Base-by-base conservation (phyloP, 2,797 vertebrate species). In the Capromys pilorides region DNA sequence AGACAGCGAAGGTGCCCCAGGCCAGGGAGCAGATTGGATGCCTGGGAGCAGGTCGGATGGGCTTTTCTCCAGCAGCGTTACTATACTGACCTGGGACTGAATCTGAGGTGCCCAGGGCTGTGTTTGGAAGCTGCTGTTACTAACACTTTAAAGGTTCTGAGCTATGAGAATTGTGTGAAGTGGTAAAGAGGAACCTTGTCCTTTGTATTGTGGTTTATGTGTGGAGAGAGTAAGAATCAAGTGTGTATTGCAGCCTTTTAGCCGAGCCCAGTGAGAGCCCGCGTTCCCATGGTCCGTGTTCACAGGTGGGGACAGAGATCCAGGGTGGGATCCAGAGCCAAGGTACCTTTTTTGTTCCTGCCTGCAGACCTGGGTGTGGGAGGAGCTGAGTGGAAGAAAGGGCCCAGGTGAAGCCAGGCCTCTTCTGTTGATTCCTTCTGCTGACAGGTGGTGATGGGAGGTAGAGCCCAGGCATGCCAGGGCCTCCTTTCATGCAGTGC, bases 181-280 rank as follows among this genome's bases (percentile, higher is more conserved):
- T 95, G 88, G 86, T 95, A 91, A 91, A 85, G 92, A 85, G 85
- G 90, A 93, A 88, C 26, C 64, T 67, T 88, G 83, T 81, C 81
- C 88, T 96, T 88, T 93, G 95, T 93, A 93, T 33, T 8, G 77
- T 83, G 51, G 21, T 88, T 97, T 96, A 91, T 69, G 66, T 69
- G 6, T 5, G 12, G 64, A 66, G 33, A 33, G 95, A 96, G 94
- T 92, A 82, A 77, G 71, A 80, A 83, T 90, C 61, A 66, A 77
- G 89, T 87, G 77, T 21, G 8, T 71, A 28, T 88, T 26, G 12
- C 6, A 1, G 12, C 26, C 39, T 14, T 49, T 1, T 18, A 69
- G 16, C 66, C 3, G 18, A n/a, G n/a, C 16, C 66, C 54, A 62
- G 66, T 73, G 12, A 21, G 6, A 18, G 18, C 19, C n/a, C 2